Percentiles rank a stretch among this genome's conserved stretches.
phyloP scores from a whole-genome alignment of 2,113 vertebrate genomes.

The Triplophysa rosa region DNA sequence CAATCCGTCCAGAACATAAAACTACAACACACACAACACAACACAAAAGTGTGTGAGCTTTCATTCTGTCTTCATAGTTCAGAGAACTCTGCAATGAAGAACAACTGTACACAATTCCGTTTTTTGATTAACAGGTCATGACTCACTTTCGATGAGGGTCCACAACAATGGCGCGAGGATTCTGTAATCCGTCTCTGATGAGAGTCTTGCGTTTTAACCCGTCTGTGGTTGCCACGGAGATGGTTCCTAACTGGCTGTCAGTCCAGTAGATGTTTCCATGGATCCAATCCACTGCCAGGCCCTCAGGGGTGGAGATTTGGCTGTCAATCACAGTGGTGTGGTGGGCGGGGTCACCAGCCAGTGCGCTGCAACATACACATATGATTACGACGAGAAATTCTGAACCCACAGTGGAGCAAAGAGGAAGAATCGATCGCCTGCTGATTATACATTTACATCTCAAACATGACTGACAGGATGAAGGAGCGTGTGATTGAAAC shows the following conservation, averaged over 20 bases:
- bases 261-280: slow-evolving; percentile 91
- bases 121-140: background rate
- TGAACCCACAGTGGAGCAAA: background rate
- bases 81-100: too few relatives aligned
- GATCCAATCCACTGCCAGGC: slow-evolving; percentile 88
- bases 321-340: slow-evolving; percentile 72
- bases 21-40: slow-evolving; percentile 61
- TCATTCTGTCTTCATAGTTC: too few relatives aligned
- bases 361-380: slow-evolving; percentile 65
- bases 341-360: slow-evolving; percentile 62
- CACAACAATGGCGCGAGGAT: slow-evolving; percentile 81
- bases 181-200: slow-evolving; percentile 69
- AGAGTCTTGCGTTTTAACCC: slow-evolving; percentile 80
- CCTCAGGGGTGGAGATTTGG: slow-evolving; percentile 75
- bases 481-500: too few relatives aligned
- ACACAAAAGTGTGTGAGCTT: background rate
- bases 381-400: background rate
- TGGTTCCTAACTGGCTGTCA: slow-evolving; percentile 69
- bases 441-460: too few relatives aligned
- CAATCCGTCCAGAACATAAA: slow-evolving; percentile 94
- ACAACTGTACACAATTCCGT: too few relatives aligned
- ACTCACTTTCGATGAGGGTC: slow-evolving; percentile 78
- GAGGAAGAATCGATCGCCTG: too few relatives aligned
- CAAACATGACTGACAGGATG: too few relatives aligned
- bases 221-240: slow-evolving; percentile 81